Percentiles rank a stretch among this genome's conserved stretches.
phyloP scores from a whole-genome alignment of 2,888 invertebrate species.

The Caenorhabditis japonica region DNA sequence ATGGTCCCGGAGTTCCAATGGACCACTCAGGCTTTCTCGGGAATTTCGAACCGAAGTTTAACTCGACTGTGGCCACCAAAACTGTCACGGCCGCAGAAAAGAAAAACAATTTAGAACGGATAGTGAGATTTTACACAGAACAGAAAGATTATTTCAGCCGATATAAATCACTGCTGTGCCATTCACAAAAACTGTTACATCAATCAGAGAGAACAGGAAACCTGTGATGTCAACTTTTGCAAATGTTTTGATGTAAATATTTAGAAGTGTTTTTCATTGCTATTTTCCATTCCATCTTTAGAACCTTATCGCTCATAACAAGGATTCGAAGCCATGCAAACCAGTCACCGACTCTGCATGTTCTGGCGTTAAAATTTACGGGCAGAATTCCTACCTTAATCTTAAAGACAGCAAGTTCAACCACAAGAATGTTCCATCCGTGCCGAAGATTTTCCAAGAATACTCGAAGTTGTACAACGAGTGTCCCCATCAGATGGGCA shows the following conservation, averaged over 20 bases:
- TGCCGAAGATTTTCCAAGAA: not conserved
- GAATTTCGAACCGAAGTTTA: too few species aligned
- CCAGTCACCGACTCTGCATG: not conserved
- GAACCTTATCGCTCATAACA: not conserved
- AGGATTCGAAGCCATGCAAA: not conserved
- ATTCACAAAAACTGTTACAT: conserved; percentile 20
- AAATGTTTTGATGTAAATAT: conserved; percentile 4
- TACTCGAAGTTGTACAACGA: conserved; percentile 1
- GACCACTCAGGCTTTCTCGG: too few species aligned
- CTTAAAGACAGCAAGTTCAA: too few species aligned
- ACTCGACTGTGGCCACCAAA: too few species aligned
- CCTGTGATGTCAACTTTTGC: conserved; percentile 4
- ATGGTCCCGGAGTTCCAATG: too few species aligned
- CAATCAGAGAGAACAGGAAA: not conserved
- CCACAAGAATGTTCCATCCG: not conserved
- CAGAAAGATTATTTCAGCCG: conserved; percentile 4
- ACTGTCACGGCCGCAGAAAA: too few species aligned
- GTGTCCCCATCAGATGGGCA: not conserved
- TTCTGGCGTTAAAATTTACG: not conserved
- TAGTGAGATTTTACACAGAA: too few species aligned
- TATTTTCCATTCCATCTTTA: not conserved
- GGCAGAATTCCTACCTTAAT: not conserved
- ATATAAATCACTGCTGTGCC: conserved; percentile 20
- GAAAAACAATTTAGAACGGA: too few species aligned
- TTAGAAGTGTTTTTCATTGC: too few species aligned